Percentiles rank a stretch among this genome's conserved stretches.
phyloP scores from a whole-genome alignment of 2,113 vertebrate species.

The Acanthisitta chloris region DNA sequence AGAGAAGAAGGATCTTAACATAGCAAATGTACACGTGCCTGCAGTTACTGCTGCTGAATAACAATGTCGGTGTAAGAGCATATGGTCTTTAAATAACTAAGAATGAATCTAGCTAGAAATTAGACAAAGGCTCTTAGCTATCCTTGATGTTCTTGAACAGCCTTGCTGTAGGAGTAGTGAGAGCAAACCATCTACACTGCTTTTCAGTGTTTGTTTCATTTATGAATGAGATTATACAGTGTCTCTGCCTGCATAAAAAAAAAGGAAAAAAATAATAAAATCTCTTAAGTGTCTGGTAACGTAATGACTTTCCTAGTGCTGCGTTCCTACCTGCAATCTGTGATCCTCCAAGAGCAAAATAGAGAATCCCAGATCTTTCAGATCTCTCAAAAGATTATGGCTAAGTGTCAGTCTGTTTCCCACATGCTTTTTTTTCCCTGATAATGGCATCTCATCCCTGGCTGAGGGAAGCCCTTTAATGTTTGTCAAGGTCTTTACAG shows the following conservation, averaged over 20 bases:
- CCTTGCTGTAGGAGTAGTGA: constrained; percentile 39
- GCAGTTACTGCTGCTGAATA: constrained; percentile 20
- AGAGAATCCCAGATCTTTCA: not conserved
- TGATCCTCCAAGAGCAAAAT: not conserved
- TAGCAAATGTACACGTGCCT: not conserved
- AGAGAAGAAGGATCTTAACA: not conserved
- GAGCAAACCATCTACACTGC: not conserved
- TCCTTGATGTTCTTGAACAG: constrained; percentile 14
- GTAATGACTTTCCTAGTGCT: not conserved
- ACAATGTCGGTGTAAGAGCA: not conserved
- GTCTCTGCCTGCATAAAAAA: not conserved
- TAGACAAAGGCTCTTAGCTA: constrained; percentile 29
- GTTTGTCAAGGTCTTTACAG: not conserved
- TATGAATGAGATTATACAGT: constrained; percentile 30
- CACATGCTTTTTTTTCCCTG: not conserved
- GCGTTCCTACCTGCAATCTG: not conserved
- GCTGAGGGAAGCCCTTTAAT: not conserved
- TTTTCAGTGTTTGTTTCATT: not conserved
- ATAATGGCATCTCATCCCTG: not conserved
- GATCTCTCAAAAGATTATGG: not conserved
- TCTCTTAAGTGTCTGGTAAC: not conserved
- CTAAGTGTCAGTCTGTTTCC: not conserved
- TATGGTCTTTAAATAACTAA: constrained; percentile 35
- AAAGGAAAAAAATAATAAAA: not conserved
- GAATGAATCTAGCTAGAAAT: constrained; percentile 23